Evolutionary conservation across 2,888 invertebrate species (phyloP), one percentile per base, ranked within the genome.

Genomic region (Bruchidius siliquastri): DNA sequence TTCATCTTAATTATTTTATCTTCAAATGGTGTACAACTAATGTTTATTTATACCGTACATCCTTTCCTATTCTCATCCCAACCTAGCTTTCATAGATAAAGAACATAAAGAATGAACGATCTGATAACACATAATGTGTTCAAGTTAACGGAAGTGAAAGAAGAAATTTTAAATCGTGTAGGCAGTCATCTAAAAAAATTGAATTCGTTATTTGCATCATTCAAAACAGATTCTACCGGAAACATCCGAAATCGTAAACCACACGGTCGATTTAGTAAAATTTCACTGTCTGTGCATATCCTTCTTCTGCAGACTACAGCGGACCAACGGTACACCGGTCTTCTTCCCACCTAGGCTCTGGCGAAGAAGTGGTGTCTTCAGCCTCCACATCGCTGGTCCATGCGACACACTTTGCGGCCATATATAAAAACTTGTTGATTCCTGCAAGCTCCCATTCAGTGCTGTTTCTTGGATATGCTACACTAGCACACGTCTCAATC

Each of bases 271-370:
- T 68, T 21, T 21, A 68, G 68, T 21, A 68, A 8, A 69, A 22
- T 69, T 69, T 69, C 69, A 69, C 69, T 69, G 69, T 69, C 69
- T 69, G 22, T 22, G 21, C 69, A 22, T 21, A 69, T 69, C 22
- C 22, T 69, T 69, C 69, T 22, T 20, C 69, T 22, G 21, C 69
- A 21, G 69, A 69, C 69, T 22, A 22, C 69, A 69, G 69, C 69
- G 69, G 69, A 69, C 69, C 69, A 69, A 22, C 69, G 21, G 69
- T 22, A 69, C 69, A 69, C 22, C 69, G 69, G 6, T 22, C 69
- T 22, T 22, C 69, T 69, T 21, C 69, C 22, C 69, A 8, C 69
- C 69, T 21, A 22, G 13, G 22, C 69, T 49, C 49, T 49, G 49
- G 10, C 49, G 49, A 49, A 49, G 49, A 49, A 49, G 49, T 49